Percentiles rank a stretch among this genome's conserved stretches.
Evolutionary conservation across 2,797 vertebrate genomes (phyloP).

Genomic region (Rhincodon typus): DNA sequence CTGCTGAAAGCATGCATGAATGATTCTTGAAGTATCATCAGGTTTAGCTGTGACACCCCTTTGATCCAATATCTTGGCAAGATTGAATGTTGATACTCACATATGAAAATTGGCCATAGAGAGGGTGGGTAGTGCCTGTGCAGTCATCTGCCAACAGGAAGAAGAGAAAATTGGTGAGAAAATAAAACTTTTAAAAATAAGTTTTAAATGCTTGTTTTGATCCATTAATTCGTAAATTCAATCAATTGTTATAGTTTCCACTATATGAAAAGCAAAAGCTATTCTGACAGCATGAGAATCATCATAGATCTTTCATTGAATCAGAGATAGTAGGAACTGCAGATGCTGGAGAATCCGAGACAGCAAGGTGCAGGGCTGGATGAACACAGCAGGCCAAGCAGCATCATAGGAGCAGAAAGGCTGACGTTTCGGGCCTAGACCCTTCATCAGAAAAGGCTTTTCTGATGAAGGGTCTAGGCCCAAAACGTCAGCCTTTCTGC

Average conservation of each 20-base stretch:
- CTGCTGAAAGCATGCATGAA: neutral
- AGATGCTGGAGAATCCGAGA: no score
- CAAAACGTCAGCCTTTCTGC: no score
- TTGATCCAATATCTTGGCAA: neutral
- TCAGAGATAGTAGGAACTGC: no score
- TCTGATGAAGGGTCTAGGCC: no score
- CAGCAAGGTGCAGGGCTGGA: no score
- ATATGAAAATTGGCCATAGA: neutral
- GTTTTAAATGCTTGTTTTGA: neutral
- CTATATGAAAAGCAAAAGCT: neutral
- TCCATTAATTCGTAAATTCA: neutral
- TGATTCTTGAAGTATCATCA: neutral
- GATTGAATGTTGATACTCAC: neutral
- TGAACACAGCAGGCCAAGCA: no score
- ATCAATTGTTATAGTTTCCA: neutral
- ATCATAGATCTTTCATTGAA: neutral
- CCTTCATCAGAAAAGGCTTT: no score
- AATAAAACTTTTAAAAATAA: neutral
- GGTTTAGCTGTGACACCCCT: neutral
- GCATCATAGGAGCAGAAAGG: no score
- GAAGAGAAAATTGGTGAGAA: neutral
- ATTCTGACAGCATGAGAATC: neutral
- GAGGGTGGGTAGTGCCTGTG: neutral
- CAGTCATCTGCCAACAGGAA: neutral
- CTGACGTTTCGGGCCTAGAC: no score